A percentile compares a stretch with the other conserved stretches of the same genome.
Conservation (phyloP, 2,888 invertebrate species). For the Anthrax anthrax region DNA sequence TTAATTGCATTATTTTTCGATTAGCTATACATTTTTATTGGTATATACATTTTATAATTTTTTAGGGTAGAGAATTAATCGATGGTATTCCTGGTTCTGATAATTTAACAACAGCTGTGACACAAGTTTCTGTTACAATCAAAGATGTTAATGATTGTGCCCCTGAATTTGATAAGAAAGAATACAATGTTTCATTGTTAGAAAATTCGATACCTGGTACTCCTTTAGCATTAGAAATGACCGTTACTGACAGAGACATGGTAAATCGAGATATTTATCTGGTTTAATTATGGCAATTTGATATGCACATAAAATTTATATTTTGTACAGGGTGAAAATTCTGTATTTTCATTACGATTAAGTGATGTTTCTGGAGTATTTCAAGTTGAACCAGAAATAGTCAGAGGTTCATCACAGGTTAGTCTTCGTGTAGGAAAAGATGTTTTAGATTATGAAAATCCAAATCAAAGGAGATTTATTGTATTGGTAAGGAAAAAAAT, state of each 20-base stretch:
- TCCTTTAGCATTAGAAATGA: constrained; percentile 70
- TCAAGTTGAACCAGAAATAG: constrained; percentile 65
- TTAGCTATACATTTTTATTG: not conserved
- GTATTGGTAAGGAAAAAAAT: constrained; percentile 44
- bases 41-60: not conserved
- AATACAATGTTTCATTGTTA: constrained; percentile 64
- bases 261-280: constrained; percentile 31
- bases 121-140: constrained; percentile 68
- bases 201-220: constrained; percentile 74
- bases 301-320: not conserved
- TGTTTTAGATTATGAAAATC: constrained; percentile 76
- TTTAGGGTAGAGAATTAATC: constrained; percentile 62
- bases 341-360: constrained; percentile 63
- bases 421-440: constrained; percentile 67
- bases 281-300: not conserved
- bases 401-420: constrained; percentile 66
- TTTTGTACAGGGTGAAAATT: constrained; percentile 55
- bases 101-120: constrained; percentile 49
- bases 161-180: constrained; percentile 66
- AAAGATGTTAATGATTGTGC: constrained; percentile 83
- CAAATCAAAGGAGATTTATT: constrained; percentile 81
- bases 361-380: constrained; percentile 72
- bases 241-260: constrained; percentile 73
- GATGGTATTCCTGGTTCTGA: constrained; percentile 56
- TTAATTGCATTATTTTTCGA: not conserved